These are phyloP conservation scores for Blomia tropicalis DNA, from an alignment of 2,888 invertebrate genomes.

Conservation along the genomic window DNA sequence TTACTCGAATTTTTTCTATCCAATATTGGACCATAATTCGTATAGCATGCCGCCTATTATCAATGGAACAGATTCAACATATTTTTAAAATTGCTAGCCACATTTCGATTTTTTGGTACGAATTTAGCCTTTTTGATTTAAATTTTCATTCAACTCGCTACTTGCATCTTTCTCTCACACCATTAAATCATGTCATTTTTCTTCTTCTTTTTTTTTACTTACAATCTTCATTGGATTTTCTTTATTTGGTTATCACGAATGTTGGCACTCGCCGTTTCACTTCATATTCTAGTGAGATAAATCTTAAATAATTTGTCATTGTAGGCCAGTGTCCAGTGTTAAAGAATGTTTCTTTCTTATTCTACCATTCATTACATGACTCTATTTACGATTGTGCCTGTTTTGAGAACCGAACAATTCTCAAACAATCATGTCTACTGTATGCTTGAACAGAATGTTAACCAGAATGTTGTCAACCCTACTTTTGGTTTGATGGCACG, in stretches of 20 bases:
- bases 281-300: not conserved
- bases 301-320: slow-evolving; percentile 14
- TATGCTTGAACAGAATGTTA: too few relatives aligned
- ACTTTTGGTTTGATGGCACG: too few relatives aligned
- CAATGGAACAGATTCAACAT: too few relatives aligned
- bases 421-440: too few relatives aligned
- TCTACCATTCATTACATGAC: not conserved
- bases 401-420: too few relatives aligned
- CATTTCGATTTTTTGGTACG: slow-evolving; percentile 5
- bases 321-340: too few relatives aligned
- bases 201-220: not conserved
- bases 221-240: not conserved
- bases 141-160: not conserved
- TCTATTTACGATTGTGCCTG: slow-evolving; percentile 2
- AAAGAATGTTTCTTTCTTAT: not conserved
- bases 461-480: too few relatives aligned
- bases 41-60: too few relatives aligned
- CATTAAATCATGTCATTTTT: not conserved
- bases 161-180: too few relatives aligned
- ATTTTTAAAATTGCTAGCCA: not conserved
- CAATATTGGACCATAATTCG: too few relatives aligned
- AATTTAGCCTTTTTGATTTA: slow-evolving; percentile 12
- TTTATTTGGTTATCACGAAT: too few relatives aligned
- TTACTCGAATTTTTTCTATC: not conserved
- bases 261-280: not conserved